Evolutionary conservation across 2,113 vertebrate species (phyloP), one percentile per base, ranked within the genome.

Genomic region (Nycticorax nycticorax): DNA sequence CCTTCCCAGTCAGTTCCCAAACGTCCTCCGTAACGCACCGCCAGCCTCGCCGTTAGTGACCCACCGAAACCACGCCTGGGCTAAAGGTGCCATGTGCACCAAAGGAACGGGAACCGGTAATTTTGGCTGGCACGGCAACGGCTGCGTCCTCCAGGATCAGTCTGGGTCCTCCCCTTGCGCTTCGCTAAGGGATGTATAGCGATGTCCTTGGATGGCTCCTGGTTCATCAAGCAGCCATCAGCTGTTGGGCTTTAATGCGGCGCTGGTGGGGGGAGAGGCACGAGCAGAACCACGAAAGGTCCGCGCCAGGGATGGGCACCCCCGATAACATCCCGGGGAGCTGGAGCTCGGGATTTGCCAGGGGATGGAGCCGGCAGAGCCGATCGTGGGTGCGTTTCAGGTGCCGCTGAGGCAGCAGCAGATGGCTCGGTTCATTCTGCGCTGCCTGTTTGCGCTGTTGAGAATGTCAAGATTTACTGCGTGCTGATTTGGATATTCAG

Each of bases 81-180:
- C 66, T 84, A 75, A 94, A 92, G 32, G 66, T 74, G 73, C 92
- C 88, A 50, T 33, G 66, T 67, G 89, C 71, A 94, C 92, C 85
- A 75, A 41, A 73, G 83, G 56, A 45, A 93, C 19, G 17, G 47
- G 22, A 73, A 71, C 55, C 39, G 28, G 63, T 35, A 64, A 9
- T 87, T 55, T 55, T 28, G 64, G 50, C n/a, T 69, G 21, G 73
- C 1, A 1, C n/a, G 76, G 73, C 62, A 88, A 87, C 86, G 77
- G 75, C 71, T 85, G 63, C 35, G 53, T 33, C 68, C 66, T 35
- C n/a, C 60, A 56, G 80, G 63, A 57, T 71, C 84, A 39, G 3
- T 2, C 30, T 8, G 14, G 41, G 33, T 50, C 48, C 30, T 63
- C 35, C n/a, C 72, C 68, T 37, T 66, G 14, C 30, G 9, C 30